Base-by-base conservation (phyloP, 2,113 vertebrate genomes). In the Sinocyclocheilus rhinocerous region DNA sequence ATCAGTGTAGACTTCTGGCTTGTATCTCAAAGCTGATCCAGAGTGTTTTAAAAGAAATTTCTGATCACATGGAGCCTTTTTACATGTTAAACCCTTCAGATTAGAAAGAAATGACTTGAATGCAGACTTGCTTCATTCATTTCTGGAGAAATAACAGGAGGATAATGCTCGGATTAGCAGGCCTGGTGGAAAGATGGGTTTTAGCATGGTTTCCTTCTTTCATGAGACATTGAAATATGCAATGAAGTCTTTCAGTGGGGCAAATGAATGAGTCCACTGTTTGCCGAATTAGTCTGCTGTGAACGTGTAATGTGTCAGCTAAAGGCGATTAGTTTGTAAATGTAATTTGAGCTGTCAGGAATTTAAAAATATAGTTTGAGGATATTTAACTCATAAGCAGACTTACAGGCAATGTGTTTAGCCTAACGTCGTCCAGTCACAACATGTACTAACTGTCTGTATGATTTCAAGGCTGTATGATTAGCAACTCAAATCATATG, bases 211-310 rank as follows among this genome's bases (percentile, higher is more conserved):
- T 42, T 42, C 29, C 42, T 36, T 33, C 33, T 55, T 80, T 79
- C 52, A 72, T 45, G 59, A 83, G 83, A 94, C 90, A 86, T 65
- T 48, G 89, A 93, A 94, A 93, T 93, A 93, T 91, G 90, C 91
- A 90, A 86, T 84, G 87, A 79, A 93, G 90, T 84, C 78, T 88
- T 91, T 92, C 73, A 87, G 70, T 86, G 88, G 76, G 87, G 85
- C 82, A 90, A 92, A 91, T 93, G 90, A 94, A 94, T 95, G 92
- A 93, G 82, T 81, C 90, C 78, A 91, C 87, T 93, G 92, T 95
- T 94, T 75, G 65, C 36, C 13, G 15, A 52, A 84, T 83, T 59
- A 83, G 69, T 39, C 81, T 26, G 50, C 33, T 84, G 86, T 86
- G 89, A 91, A 92, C 84, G 55, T 87, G 88, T 88, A 91, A 93